These are phyloP conservation scores for Anabacerthia variegaticeps DNA, from an alignment of 2,797 vertebrate genomes.

Conservation along the genomic window DNA sequence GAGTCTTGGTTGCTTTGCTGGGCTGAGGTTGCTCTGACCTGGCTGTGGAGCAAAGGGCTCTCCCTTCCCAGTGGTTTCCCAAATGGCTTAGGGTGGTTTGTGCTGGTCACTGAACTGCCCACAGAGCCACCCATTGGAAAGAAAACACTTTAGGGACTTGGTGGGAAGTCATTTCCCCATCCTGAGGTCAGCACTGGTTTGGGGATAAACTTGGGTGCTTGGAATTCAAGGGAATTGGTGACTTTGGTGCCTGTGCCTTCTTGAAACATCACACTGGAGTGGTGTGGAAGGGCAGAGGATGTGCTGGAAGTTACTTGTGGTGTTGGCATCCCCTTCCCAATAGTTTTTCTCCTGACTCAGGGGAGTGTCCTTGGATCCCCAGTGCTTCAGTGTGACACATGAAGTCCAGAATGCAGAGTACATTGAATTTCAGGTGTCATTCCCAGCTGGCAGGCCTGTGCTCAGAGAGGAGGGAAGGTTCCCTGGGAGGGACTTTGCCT, in stretches of 20 bases:
- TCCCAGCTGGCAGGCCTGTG: accelerated
- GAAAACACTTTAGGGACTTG: background rate
- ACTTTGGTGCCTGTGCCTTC: background rate
- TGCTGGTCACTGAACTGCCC: background rate
- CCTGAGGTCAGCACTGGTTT: background rate
- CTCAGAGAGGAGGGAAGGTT: background rate
- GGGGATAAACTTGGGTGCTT: background rate
- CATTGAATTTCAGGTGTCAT: background rate
- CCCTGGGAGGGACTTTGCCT: background rate
- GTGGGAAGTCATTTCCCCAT: background rate
- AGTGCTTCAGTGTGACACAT: accelerated
- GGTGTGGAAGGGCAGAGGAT: background rate
- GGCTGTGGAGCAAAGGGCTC: background rate
- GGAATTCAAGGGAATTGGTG: background rate
- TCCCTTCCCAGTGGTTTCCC: background rate
- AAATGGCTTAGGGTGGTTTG: background rate
- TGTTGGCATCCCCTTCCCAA: accelerated
- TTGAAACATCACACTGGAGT: accelerated
- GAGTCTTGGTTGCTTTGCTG: background rate
- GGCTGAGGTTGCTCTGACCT: background rate
- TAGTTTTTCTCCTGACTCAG: background rate
- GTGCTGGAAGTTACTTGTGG: background rate
- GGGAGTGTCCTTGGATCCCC: background rate
- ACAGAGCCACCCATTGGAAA: background rate
- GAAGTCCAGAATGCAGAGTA: background rate